Conservation (phyloP, 2,888 invertebrate species). For the Stegana nigrithorax region DNA sequence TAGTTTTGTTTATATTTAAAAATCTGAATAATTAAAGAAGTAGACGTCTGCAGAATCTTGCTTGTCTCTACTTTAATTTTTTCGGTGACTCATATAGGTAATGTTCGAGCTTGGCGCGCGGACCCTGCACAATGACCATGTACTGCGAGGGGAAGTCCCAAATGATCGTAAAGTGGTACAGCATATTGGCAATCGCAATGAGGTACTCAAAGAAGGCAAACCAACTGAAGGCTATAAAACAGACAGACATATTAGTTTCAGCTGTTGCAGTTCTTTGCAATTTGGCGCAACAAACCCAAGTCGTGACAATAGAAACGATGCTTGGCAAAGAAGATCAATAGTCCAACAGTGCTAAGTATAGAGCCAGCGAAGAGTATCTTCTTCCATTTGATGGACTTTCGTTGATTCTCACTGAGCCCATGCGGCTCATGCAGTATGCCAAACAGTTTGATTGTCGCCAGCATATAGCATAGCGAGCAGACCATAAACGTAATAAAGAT, state of each 20-base stretch:
- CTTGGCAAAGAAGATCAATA: conserved; percentile 88
- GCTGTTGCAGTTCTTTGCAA: conserved; percentile 15
- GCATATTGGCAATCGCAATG: conserved; percentile 92
- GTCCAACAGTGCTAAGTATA: conserved; percentile 82
- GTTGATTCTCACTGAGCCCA: conserved; percentile 67
- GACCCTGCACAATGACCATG: conserved; percentile 77
- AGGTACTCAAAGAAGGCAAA: conserved; percentile 94
- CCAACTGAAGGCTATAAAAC: conserved; percentile 87
- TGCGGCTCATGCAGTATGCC: conserved; percentile 57
- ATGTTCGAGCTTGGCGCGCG: conserved; percentile 67
- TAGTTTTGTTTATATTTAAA: too few species aligned
- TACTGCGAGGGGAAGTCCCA: conserved; percentile 87
- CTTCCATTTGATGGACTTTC: conserved; percentile 74
- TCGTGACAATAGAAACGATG: conserved; percentile 91
- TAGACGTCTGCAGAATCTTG: too few species aligned
- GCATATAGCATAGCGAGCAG: conserved; percentile 85
- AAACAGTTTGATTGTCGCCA: conserved; percentile 76
- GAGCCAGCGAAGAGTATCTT: conserved; percentile 81
- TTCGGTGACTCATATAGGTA: conserved; percentile 37
- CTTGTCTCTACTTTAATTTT: conserved; percentile 16
- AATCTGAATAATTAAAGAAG: too few species aligned
- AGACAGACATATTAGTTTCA: neutral
- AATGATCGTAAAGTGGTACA: conserved; percentile 89
- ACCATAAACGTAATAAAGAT: conserved; percentile 93
- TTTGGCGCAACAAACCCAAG: conserved; percentile 76